phyloP scores from a whole-genome alignment of 2,797 vertebrate species.

The Mustela erminea region DNA sequence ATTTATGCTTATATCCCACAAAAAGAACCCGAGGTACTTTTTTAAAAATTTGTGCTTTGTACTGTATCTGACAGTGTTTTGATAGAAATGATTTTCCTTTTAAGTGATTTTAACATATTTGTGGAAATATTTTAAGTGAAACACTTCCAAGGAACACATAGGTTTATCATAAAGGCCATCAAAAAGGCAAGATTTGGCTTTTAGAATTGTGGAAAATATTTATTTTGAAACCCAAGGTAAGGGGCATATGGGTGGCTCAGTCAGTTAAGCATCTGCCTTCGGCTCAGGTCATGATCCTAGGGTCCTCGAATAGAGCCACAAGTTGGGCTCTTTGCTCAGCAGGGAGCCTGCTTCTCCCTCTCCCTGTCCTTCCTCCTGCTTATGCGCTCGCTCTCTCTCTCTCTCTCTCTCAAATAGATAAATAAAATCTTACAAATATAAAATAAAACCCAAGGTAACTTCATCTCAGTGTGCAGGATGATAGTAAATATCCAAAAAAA shows the following conservation, averaged over 20 bases:
- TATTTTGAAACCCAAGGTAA: conserved; percentile 44
- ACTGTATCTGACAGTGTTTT: conserved; percentile 42
- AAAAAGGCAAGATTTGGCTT: conserved; percentile 50
- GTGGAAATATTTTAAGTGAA: conserved; percentile 28
- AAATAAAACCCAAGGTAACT: neutral
- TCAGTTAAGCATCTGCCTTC: no score
- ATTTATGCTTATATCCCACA: conserved; percentile 42
- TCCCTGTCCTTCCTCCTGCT: no score
- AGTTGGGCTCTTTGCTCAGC: no score
- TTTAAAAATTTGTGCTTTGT: conserved; percentile 22
- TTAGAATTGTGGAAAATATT: neutral
- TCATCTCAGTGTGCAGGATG: neutral
- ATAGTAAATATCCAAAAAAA: conserved; percentile 50
- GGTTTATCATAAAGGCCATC: neutral
- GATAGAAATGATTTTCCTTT: conserved; percentile 50
- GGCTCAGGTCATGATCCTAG: no score
- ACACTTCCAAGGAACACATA: neutral
- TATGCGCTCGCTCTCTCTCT: no score
- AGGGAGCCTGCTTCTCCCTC: no score
- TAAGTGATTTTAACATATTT: conserved; percentile 15
- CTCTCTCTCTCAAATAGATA: no score
- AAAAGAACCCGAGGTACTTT: conserved; percentile 33
- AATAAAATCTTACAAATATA: no score
- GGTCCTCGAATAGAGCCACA: no score
- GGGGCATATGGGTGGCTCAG: no score